These are phyloP conservation scores for Himalopsyche japonica DNA, from an alignment of 2,888 invertebrate species.

Conservation along the genomic window DNA sequence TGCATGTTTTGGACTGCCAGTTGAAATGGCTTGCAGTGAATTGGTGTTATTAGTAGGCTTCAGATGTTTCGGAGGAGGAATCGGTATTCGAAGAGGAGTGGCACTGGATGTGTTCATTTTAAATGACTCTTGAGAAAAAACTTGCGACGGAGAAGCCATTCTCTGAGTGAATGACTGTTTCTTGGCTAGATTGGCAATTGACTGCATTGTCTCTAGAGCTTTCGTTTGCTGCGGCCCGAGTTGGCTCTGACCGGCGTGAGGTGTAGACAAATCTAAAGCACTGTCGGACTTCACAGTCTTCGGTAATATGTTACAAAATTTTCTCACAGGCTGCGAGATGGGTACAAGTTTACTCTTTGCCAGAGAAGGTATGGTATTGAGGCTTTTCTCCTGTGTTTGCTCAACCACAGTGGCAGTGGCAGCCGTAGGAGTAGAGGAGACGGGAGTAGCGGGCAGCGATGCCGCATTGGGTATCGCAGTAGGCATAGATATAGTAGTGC, in stretches of 20 bases:
- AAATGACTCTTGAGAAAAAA: slow-evolving; percentile 44
- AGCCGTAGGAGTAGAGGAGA: slow-evolving; percentile 45
- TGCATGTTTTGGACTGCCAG: slow-evolving; percentile 34
- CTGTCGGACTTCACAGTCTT: slow-evolving; percentile 44
- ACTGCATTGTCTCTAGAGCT: slow-evolving; percentile 59
- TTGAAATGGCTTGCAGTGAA: slow-evolving; percentile 5
- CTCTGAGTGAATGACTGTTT: slow-evolving; percentile 55
- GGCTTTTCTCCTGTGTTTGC: slow-evolving; percentile 32
- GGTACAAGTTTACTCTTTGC: slow-evolving; percentile 47
- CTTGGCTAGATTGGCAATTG: slow-evolving; percentile 58
- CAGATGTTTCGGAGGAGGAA: slow-evolving; percentile 46
- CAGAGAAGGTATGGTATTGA: not conserved
- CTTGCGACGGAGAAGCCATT: slow-evolving; percentile 46
- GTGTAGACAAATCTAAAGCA: slow-evolving; percentile 57
- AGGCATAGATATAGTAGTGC: not conserved
- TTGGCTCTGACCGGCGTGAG: slow-evolving; percentile 53
- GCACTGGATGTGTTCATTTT: slow-evolving; percentile 42
- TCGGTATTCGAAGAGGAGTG: slow-evolving; percentile 48
- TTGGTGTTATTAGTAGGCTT: slow-evolving; percentile 43
- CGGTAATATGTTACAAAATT: slow-evolving; percentile 46
- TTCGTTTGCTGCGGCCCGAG: slow-evolving; percentile 54
- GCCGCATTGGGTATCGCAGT: not conserved
- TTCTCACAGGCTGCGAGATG: slow-evolving; percentile 34
- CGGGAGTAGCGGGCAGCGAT: slow-evolving; percentile 40
- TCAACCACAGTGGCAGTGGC: slow-evolving; percentile 41